A percentile compares a stretch with the other conserved stretches of the same genome.
Evolutionary conservation across 2,113 vertebrate species (phyloP).

Genomic region (Notarius quadriscutis): DNA sequence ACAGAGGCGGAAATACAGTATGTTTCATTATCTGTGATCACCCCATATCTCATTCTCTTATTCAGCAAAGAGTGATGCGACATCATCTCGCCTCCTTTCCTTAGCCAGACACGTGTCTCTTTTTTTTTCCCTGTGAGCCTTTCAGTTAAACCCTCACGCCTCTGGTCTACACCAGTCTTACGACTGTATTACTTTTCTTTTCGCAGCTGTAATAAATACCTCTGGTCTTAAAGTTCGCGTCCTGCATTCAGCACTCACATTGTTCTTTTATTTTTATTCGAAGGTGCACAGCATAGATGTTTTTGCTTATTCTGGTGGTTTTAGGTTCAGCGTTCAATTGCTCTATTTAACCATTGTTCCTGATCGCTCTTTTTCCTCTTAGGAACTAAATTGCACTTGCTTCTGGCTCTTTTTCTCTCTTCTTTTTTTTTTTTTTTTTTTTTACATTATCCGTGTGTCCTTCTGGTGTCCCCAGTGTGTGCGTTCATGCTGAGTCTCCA

Average conservation of each 20-base stretch:
- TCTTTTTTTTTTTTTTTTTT: background rate
- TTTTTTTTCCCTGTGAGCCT: background rate
- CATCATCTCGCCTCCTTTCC: constrained; percentile 51
- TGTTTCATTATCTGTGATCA: constrained; percentile 61
- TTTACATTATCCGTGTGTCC: constrained; percentile 12
- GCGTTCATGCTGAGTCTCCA: constrained; percentile 34
- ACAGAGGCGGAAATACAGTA: constrained; percentile 57
- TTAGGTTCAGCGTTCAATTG: background rate
- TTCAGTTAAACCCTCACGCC: background rate
- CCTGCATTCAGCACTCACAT: background rate
- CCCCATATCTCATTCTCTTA: constrained; percentile 20
- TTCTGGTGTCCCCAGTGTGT: constrained; percentile 34
- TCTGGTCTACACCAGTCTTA: background rate
- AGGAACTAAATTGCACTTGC: background rate
- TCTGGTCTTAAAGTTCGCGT: background rate
- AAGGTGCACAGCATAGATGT: background rate
- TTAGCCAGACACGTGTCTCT: background rate
- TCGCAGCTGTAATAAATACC: background rate
- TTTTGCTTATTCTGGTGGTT: background rate
- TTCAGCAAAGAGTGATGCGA: constrained; percentile 29
- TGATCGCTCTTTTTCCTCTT: background rate
- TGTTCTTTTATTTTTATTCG: background rate
- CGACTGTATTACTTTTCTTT: background rate
- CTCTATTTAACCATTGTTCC: no score
- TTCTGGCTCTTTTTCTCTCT: background rate